Conservation (phyloP, 1,140 invertebrate species). For the Orussus abietinus region DNA sequence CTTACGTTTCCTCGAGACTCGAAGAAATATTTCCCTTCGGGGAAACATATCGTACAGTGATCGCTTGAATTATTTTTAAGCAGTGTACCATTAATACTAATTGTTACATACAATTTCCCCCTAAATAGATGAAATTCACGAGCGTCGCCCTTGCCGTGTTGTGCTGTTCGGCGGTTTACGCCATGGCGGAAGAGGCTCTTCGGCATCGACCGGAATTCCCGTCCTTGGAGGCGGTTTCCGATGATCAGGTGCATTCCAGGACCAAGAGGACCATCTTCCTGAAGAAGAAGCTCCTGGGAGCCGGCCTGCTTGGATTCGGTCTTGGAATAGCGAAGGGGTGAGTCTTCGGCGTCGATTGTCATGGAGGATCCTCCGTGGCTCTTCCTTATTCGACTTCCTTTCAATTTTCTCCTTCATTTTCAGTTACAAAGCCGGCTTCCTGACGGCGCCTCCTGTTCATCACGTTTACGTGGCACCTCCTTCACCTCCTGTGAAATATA, state of each 20-base stretch:
- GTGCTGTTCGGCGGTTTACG: slow-evolving; percentile 22
- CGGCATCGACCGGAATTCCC: slow-evolving; percentile 9
- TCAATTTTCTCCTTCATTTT: slow-evolving; percentile 5
- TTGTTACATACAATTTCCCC: too few species aligned
- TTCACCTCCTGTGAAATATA: slow-evolving; percentile 35
- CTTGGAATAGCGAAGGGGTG: slow-evolving; percentile 43
- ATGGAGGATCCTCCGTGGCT: too few species aligned
- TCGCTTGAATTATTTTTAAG: too few species aligned
- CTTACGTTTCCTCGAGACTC: too few species aligned
- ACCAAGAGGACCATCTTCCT: slow-evolving; percentile 40
- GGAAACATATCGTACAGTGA: too few species aligned
- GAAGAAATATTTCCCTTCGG: too few species aligned
- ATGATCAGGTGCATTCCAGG: slow-evolving; percentile 20
- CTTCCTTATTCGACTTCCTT: neutral
- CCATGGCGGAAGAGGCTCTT: slow-evolving; percentile 17
- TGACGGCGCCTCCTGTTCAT: slow-evolving; percentile 37
- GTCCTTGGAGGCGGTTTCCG: slow-evolving; percentile 7
- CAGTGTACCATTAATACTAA: too few species aligned
- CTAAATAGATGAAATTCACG: too few species aligned
- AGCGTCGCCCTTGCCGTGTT: slow-evolving; percentile 18
- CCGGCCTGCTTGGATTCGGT: slow-evolving; percentile 43
- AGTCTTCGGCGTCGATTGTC: too few species aligned
- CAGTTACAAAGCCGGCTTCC: slow-evolving; percentile 41
- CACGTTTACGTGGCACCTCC: slow-evolving; percentile 40
- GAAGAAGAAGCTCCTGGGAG: slow-evolving; percentile 43